Percentiles rank a stretch among this genome's conserved stretches.
These are phyloP conservation scores for Pseudorasbora parva DNA, from an alignment of 2,113 vertebrate genomes.

Conservation along the genomic window DNA sequence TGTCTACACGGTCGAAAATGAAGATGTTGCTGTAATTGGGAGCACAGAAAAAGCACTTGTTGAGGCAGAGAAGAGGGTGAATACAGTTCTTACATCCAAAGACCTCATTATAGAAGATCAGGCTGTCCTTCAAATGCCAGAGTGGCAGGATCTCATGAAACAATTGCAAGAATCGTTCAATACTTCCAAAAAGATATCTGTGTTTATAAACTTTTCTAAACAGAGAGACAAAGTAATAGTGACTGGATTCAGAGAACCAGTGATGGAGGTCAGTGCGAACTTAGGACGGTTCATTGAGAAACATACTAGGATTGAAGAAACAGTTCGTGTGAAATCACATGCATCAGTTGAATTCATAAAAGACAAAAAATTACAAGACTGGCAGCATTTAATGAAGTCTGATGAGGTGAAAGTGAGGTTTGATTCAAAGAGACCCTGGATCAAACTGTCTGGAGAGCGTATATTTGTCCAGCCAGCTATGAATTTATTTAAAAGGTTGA, in stretches of 20 bases:
- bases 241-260: slow-evolving; percentile 73
- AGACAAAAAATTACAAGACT: slow-evolving; percentile 64
- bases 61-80: slow-evolving; percentile 79
- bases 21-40: slow-evolving; percentile 69
- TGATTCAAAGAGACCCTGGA: slow-evolving; percentile 55
- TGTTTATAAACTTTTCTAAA: slow-evolving; percentile 54
- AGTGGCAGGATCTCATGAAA: slow-evolving; percentile 70
- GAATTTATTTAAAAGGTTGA: slow-evolving; percentile 54
- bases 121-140: slow-evolving; percentile 59
- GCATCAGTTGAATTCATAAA: slow-evolving; percentile 73
- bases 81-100: slow-evolving; percentile 56
- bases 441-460: slow-evolving; percentile 76
- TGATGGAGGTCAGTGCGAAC: slow-evolving; percentile 63
- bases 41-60: slow-evolving; percentile 60
- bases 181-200: slow-evolving; percentile 55
- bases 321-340: slow-evolving; percentile 58
- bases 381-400: slow-evolving; percentile 50
- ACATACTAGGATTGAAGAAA: slow-evolving; percentile 67
- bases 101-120: slow-evolving; percentile 69
- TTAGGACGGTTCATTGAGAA: slow-evolving; percentile 75
- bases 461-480: slow-evolving; percentile 66
- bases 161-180: slow-evolving; percentile 60
- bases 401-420: slow-evolving; percentile 66
- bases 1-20: slow-evolving; percentile 68
- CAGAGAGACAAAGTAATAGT: slow-evolving; percentile 67